phyloP scores from a whole-genome alignment of 2,888 invertebrate genomes.

The Tortricodes alternella region DNA sequence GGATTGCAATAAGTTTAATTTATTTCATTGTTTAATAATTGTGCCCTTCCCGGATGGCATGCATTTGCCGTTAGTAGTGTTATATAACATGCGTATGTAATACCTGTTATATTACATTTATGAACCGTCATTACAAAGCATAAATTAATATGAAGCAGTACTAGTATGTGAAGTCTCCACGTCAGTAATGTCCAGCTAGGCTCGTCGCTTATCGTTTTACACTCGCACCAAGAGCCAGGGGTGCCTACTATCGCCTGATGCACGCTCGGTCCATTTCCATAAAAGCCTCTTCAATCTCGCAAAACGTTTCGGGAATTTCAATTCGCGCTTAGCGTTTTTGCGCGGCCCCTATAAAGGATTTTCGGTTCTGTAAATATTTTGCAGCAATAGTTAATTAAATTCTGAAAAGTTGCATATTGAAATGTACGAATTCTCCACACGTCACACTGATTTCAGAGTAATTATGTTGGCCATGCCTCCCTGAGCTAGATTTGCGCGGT shows the following conservation, averaged over 20 bases:
- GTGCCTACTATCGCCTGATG: slow-evolving; percentile 59
- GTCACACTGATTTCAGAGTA: no score
- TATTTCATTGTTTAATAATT: no score
- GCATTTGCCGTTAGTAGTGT: no score
- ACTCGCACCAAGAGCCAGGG: slow-evolving; percentile 9
- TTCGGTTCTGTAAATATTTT: slow-evolving; percentile 42
- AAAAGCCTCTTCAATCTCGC: slow-evolving; percentile 82
- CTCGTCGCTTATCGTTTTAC: slow-evolving; percentile 41
- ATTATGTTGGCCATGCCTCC: no score
- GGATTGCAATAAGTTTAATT: no score
- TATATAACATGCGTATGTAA: no score
- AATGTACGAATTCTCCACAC: neutral
- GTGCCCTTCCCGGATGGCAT: no score
- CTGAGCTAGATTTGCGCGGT: no score
- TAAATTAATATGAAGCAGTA: no score
- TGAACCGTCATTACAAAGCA: no score
- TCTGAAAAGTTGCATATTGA: slow-evolving; percentile 7
- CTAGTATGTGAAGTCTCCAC: neutral
- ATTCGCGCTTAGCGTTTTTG: slow-evolving; percentile 74
- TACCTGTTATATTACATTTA: no score
- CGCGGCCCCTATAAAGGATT: slow-evolving; percentile 37
- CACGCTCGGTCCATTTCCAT: slow-evolving; percentile 79
- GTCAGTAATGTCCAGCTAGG: slow-evolving; percentile 40
- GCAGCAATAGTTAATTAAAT: slow-evolving; percentile 26
- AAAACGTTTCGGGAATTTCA: slow-evolving; percentile 80